Evolutionary conservation across 2,888 invertebrate species (phyloP).

Genomic region (Gymnocheta viridis): DNA sequence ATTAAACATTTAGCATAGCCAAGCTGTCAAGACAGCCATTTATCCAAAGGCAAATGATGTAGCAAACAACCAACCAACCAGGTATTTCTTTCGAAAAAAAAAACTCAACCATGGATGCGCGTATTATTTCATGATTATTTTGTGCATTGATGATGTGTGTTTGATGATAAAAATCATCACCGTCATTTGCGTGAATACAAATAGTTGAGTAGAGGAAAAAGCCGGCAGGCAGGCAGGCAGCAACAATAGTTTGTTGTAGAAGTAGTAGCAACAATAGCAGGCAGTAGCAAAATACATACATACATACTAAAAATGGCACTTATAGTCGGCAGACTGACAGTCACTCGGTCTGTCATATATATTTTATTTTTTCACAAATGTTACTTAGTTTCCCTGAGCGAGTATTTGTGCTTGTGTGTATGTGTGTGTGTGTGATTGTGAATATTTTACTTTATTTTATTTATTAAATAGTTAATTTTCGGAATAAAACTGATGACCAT

Average conservation of each 20-base stretch:
- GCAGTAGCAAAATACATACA: constrained; percentile 38
- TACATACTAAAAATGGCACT: constrained; percentile 44
- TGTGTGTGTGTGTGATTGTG: constrained; percentile 20
- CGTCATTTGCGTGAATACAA: constrained; percentile 8
- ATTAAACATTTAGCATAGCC: constrained; percentile 49
- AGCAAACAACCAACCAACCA: constrained; percentile 22
- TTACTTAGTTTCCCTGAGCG: constrained; percentile 28
- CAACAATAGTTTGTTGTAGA: constrained; percentile 1
- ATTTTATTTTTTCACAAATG: background rate
- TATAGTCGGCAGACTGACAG: constrained; percentile 34
- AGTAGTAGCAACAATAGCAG: background rate
- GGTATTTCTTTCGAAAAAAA: constrained; percentile 15
- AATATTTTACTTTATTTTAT: constrained; percentile 40
- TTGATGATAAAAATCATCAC: constrained; percentile 65
- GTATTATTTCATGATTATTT: constrained; percentile 57
- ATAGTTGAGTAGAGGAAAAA: constrained; percentile 8
- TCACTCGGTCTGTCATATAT: constrained; percentile 24
- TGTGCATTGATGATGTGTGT: constrained; percentile 59
- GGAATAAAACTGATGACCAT: constrained; percentile 61
- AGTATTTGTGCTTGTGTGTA: constrained; percentile 6
- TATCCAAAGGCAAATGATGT: constrained; percentile 28
- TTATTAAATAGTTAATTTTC: constrained; percentile 57
- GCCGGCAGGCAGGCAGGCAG: too few species aligned
- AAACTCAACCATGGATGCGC: constrained; percentile 18
- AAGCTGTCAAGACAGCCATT: constrained; percentile 58